Conservation (phyloP, 2,888 invertebrate genomes). For the Epirrita christyi region DNA sequence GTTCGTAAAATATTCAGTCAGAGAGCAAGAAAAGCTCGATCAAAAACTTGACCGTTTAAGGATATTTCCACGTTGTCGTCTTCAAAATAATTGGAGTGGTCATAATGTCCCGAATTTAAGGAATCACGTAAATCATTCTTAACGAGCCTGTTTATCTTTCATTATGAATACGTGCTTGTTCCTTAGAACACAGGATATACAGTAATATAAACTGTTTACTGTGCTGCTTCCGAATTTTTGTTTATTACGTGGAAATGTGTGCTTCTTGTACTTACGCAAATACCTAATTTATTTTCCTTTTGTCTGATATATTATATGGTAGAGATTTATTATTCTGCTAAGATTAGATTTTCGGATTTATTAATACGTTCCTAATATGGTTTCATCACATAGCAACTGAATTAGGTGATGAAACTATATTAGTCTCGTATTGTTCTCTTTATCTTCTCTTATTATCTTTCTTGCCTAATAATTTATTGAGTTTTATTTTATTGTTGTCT, state of each 20-base stretch:
- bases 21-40: conserved; percentile 37
- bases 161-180: conserved; percentile 32
- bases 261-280: background rate
- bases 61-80: conserved; percentile 48
- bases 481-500: conserved; percentile 32
- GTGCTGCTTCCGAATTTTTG: conserved; percentile 23
- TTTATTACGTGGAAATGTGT: conserved; percentile 20
- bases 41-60: conserved; percentile 45
- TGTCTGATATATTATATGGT: conserved; percentile 11
- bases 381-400: too few relatives aligned
- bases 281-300: conserved; percentile 25
- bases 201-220: conserved; percentile 15
- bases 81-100: conserved; percentile 69
- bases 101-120: conserved; percentile 54
- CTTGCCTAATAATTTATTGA: conserved; percentile 7
- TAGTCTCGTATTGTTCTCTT: too few relatives aligned
- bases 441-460: too few relatives aligned
- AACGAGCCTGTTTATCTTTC: conserved; percentile 47
- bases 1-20: conserved; percentile 16
- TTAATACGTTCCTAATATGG: conserved; percentile 5
- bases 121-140: conserved; percentile 51
- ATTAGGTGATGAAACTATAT: too few relatives aligned
- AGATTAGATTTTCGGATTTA: conserved; percentile 23
- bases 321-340: conserved; percentile 25
- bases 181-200: conserved; percentile 14